Base-by-base conservation (phyloP, 30 jellyfish, hydroid and myxozoan genomes). In the Aurelia sp. region DNA sequence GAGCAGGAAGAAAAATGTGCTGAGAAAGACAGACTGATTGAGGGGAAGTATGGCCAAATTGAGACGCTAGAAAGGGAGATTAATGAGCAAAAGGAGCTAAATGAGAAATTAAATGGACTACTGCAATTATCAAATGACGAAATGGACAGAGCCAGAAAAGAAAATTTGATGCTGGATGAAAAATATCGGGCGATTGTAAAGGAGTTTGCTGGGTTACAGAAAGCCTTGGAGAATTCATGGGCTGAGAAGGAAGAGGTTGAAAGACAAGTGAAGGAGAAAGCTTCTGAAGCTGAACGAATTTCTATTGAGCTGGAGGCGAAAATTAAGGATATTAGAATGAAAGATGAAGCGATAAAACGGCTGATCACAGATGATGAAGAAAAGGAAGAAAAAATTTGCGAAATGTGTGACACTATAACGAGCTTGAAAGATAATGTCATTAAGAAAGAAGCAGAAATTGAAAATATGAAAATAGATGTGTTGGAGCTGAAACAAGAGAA, bases 201-300 rank as follows among this genome's bases (percentile, higher is more conserved):
- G 13, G 92, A 82, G n/a, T 69, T 82, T 37, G 13, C 21, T 23
- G 85, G 78, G 44, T 44, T 82, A 4, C 92, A 82, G 47, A 82
- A 70, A 40, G 65, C 82, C 23, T 55, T 82, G 71, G 92, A 82
- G 20, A 71, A 31, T 3, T 70, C 82, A 12, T 82, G 92, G 92
- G 19, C 71, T 69, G 79, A 82, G 22, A 69, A 69, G 27, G 92
- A 70, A 11, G 67, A 23, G 12, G 6, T 61, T 27, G 47, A 53
- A 30, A 51, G 44, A 63, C 50, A 40, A 57, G 71, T 82, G 3
- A 67, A 22, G 5, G 50, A 55, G 19, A 62, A 53, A 21, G 52
- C 17, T 11, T 20, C 33, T 4, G 87, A 76, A 57, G 44, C 37
- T 13, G 63, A 76, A 11, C 31, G 33, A 27, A 9, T 60, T 20